phyloP scores from a whole-genome alignment of 2,888 invertebrate genomes.

The Byasa hedistus region DNA sequence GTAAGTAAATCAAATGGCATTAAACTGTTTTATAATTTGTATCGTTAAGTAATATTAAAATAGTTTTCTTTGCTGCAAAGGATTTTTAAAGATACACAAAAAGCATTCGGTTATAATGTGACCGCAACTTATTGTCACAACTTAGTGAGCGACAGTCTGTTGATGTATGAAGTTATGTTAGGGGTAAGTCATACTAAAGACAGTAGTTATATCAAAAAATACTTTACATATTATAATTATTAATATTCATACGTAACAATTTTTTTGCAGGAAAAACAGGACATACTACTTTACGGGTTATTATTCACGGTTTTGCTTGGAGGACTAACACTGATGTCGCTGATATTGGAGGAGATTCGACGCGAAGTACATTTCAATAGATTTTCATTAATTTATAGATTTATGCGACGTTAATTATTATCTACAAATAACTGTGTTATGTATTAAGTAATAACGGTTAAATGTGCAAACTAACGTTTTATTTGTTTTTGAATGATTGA shows the following conservation, averaged over 20 bases:
- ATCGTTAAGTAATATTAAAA: background rate
- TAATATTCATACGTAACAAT: background rate
- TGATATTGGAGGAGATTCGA: conserved; percentile 44
- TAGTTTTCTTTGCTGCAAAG: conserved; percentile 32
- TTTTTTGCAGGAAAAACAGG: conserved; percentile 38
- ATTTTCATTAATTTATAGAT: background rate
- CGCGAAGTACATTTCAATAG: conserved; percentile 31
- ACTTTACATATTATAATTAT: background rate
- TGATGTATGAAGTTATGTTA: conserved; percentile 47
- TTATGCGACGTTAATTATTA: background rate
- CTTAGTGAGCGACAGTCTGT: conserved; percentile 46
- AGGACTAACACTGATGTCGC: conserved; percentile 45
- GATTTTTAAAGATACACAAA: conserved; percentile 43
- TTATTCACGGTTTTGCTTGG: conserved; percentile 40
- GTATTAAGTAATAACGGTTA: background rate
- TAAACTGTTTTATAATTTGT: conserved; percentile 12
- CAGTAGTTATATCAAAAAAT: background rate
- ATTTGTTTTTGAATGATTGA: background rate
- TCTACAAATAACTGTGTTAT: background rate
- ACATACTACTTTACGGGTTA: conserved; percentile 28
- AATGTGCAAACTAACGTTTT: background rate
- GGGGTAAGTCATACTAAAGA: conserved; percentile 37
- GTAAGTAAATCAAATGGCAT: conserved; percentile 34
- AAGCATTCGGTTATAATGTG: conserved; percentile 46
- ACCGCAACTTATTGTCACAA: conserved; percentile 47